Percentiles rank a stretch among this genome's conserved stretches.
These are phyloP conservation scores for Barbus barbus DNA, from an alignment of 2,113 vertebrate genomes.

Conservation along the genomic window DNA sequence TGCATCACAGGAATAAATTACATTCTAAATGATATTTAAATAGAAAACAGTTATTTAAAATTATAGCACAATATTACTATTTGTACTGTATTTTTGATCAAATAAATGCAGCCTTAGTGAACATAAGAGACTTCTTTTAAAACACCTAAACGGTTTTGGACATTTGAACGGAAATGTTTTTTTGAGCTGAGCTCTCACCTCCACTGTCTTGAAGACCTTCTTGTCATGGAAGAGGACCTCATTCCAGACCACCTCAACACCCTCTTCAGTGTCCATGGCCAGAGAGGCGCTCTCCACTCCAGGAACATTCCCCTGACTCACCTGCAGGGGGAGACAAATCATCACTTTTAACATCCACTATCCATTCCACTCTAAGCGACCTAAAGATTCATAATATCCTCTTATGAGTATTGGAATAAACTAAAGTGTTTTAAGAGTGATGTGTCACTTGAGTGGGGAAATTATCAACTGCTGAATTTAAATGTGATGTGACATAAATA, in stretches of 20 bases:
- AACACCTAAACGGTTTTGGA: background rate
- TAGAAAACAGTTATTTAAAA: background rate
- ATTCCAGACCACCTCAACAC: constrained; percentile 95
- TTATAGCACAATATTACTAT: background rate
- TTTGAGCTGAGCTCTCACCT: constrained; percentile 78
- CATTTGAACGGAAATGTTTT: background rate
- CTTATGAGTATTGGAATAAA: background rate
- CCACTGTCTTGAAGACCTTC: constrained; percentile 87
- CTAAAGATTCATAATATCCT: background rate
- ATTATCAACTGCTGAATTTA: background rate
- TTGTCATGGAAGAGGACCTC: constrained; percentile 90
- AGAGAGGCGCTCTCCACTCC: constrained; percentile 91
- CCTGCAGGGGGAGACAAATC: constrained; percentile 69
- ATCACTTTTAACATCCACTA: background rate
- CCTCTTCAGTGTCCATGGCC: constrained; percentile 96
- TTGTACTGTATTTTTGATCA: background rate
- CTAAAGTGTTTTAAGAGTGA: background rate
- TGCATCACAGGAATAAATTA: no score
- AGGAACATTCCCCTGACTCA: constrained; percentile 92
- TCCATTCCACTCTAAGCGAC: background rate
- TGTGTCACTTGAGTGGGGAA: background rate
- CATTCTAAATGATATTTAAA: background rate
- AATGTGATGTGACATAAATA: background rate
- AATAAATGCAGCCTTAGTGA: background rate
- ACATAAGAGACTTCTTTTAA: background rate